Base-by-base conservation (phyloP, 2,113 vertebrate species). In the Cheilinus undulatus region DNA sequence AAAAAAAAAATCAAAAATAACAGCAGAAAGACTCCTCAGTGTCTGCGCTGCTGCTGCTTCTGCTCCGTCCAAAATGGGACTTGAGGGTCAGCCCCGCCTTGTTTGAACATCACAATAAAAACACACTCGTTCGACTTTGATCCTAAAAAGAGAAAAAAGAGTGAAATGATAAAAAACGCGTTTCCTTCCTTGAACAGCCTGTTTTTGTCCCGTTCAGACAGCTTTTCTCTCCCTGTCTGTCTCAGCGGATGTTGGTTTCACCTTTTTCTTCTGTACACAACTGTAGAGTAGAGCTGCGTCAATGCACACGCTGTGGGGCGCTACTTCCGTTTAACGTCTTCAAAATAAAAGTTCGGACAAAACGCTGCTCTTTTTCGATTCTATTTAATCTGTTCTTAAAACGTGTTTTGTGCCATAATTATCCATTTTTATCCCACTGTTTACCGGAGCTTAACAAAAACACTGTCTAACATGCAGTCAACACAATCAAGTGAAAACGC, bases 231-330 rank as follows among this genome's bases (percentile, higher is more conserved):
- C 59, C 24, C 51, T 51, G 51, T 53, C 15, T 46, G 14, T 23
- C 51, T 30, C 20, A 63, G 76, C 65, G 86, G 82, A 87, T 83
- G 82, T 67, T 38, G 0, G 51, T 51, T 67, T 79, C 73, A 74
- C 80, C 48, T 73, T 50, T 34, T 27, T 60, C 60, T 43, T 45
- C 23, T 49, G 53, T 27, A 43, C 73, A 70, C 72, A 79, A 71
- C 71, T 78, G 81, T 70, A 40, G 66, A 59, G 58, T 61, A 32
- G 24, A 27, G 22, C 24, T 30, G 17, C 3, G 42, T 63, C 58
- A 79, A 58, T 0, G 0, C 13, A 17, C 4, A 0, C 20, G 15
- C 43, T 27, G 38, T 1, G 2, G 5, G 1, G 13, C 2, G 8
- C 1, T 0, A 58, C 46, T 79, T 82, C 82, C 82, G 60, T 2